phyloP scores from a whole-genome alignment of 2,888 invertebrate genomes.

The Electrophaes corylata region DNA sequence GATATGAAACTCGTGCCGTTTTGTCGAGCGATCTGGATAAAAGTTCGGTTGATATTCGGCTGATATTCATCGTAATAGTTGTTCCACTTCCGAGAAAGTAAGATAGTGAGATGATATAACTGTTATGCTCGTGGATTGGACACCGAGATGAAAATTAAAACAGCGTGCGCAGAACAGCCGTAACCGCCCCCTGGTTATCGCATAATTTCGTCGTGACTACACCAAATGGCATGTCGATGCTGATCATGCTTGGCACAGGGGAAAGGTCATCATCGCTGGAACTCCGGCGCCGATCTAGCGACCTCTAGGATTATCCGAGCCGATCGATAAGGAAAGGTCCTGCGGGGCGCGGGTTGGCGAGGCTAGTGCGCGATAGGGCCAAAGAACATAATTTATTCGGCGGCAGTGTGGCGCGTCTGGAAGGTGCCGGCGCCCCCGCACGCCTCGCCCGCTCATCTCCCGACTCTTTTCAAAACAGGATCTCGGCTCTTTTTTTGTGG shows the following conservation, averaged over 20 bases:
- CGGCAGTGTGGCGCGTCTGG: slow-evolving; percentile 80
- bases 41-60: slow-evolving; percentile 27
- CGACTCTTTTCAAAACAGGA: slow-evolving; percentile 62
- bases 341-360: slow-evolving; percentile 43
- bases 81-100: slow-evolving; percentile 34
- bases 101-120: slow-evolving; percentile 14
- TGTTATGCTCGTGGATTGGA: slow-evolving; percentile 16
- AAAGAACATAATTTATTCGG: slow-evolving; percentile 80
- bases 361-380: slow-evolving; percentile 57
- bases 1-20: slow-evolving; percentile 50
- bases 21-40: slow-evolving; percentile 38
- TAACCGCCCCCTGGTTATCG: slow-evolving; percentile 48
- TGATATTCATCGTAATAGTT: slow-evolving; percentile 30
- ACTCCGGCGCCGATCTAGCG: slow-evolving; percentile 67
- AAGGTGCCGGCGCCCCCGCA: slow-evolving; percentile 66
- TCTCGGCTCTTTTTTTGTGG: slow-evolving; percentile 70
- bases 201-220: slow-evolving; percentile 64
- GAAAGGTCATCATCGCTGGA: slow-evolving; percentile 63
- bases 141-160: slow-evolving; percentile 43
- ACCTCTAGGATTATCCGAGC: slow-evolving; percentile 77
- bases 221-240: slow-evolving; percentile 67
- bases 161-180: slow-evolving; percentile 20
- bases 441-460: slow-evolving; percentile 49
- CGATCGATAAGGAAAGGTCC: slow-evolving; percentile 70
- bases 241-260: slow-evolving; percentile 53